phyloP scores from a whole-genome alignment of 2,113 vertebrate genomes.

The Rhea americana region DNA sequence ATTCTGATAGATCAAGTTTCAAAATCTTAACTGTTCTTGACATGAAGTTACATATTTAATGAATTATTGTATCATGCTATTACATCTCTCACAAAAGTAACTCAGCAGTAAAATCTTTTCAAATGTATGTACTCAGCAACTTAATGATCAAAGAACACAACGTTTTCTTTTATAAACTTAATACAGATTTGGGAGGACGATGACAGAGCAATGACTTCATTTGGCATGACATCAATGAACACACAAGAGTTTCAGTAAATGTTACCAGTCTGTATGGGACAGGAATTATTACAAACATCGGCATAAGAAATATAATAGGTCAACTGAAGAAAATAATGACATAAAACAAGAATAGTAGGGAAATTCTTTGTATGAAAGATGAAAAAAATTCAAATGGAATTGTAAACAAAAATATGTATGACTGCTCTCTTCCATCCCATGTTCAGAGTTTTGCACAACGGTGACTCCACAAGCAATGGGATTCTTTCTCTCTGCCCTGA shows the following conservation, averaged over 20 bases:
- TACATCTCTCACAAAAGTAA: background rate
- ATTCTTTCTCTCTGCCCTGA: background rate
- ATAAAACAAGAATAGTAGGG: background rate
- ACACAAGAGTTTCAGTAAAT: background rate
- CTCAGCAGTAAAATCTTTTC: background rate
- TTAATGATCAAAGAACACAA: conserved; percentile 42
- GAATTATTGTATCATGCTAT: background rate
- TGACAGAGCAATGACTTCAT: conserved; percentile 49
- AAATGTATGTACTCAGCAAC: background rate
- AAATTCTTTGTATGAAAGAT: background rate
- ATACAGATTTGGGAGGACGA: conserved; percentile 4
- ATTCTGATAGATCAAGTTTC: background rate
- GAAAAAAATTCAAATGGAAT: background rate
- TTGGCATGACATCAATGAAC: conserved; percentile 40
- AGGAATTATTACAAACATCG: conserved; percentile 13
- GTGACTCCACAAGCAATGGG: background rate
- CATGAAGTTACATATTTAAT: background rate
- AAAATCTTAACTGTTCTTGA: background rate
- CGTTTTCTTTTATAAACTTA: background rate
- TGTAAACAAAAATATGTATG: background rate
- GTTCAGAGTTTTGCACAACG: background rate
- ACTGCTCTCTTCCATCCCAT: background rate
- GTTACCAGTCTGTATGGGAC: background rate
- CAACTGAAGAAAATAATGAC: background rate
- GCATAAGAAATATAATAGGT: background rate